Base-by-base conservation (phyloP, 2,113 vertebrate genomes). In the Maccullochella peelii region DNA sequence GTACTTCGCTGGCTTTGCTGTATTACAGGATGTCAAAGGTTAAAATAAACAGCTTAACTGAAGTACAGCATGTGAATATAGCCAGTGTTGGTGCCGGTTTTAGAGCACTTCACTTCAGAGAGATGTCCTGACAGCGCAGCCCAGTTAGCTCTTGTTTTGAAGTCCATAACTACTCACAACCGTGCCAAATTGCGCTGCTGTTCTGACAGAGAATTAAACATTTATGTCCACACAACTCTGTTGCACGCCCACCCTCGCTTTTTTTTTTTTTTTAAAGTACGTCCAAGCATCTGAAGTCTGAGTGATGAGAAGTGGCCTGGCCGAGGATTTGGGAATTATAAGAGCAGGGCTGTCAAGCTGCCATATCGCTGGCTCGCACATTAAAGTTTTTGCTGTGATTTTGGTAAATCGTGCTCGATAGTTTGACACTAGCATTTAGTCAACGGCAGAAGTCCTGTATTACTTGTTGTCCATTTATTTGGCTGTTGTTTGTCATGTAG, bases 191-290 rank as follows among this genome's bases (percentile, higher is more conserved):
- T 12, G 25, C 0, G 11, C 36, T 67, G 72, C 72, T 67, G 61
- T 30, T 61, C n/a, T 55, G 40, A 80, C 30, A 55, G 68, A 54
- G 72, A 85, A 49, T 52, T 61, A 84, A 86, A 83, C 40, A 59
- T 82, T 77, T 73, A 14, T 62, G n/a, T 33, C 42, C 27, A 75
- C 36, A 47, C 40, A 33, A 20, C 54, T 65, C 47, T 2, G 16
- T 23, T 4, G 1, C 49, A 58, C 27, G 0, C 54, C 36, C 36
- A 10, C 76, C 1, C 23, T 47, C 5, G 4, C 4, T 25, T 25
- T 27, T 54, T 68, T 54, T 33, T 72, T 68, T 59, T 33, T 52
- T 36, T 52, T 15, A 10, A 36, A 68, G 38, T 30, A 18, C 5
- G 15, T 77, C 63, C 10, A 14, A 68, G 40, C 42, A 38, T 82